Evolutionary conservation across 2,113 vertebrate genomes (phyloP), one percentile per base, ranked within the genome.

Genomic region (Oenanthe oenanthe): DNA sequence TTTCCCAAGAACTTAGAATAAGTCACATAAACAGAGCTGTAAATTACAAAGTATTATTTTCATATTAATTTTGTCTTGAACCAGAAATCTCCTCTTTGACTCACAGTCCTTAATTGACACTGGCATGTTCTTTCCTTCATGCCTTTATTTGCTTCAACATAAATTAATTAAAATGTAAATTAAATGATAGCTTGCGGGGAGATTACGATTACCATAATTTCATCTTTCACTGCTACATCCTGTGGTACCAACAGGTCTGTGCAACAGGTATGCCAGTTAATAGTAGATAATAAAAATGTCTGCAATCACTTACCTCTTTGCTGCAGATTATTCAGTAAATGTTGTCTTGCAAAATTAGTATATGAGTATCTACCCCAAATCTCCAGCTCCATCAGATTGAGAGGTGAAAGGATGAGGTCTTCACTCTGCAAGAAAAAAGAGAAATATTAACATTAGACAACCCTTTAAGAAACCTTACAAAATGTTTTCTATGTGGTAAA

Each of bases 131-230:
- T 43, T 84, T 79, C 74, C 87, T 84, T 82, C 89, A 28, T 85
- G 50, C 60, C 22, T 82, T 81, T 87, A 92, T 95, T 57, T 94
- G 70, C 91, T 95, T 82, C 89, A 85, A 38, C 54, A 62, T 93
- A 91, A 96, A 87, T 87, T 91, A 95, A 97, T 94, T 95, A 95
- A 95, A 95, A 94, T 92, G 71, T 70, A 95, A 95, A 95, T 95
- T 79, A 93, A 95, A 89, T 56, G 26, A 92, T 94, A 91, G 74
- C 94, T 92, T 81, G 45, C 0, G 2, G 89, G 84, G 53, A 94
- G 84, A 94, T 85, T 76, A 84, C 58, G 91, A 85, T 94, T 92
- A 95, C 76, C n/a, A 25, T 61, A 71, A 95, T 82, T 95, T 97
- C 77, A 91, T 89, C 81, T 79, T 72, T 71, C 36, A 29, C 43